Evolutionary conservation across 2,888 invertebrate genomes (phyloP), one percentile per base, ranked within the genome.

Genomic region (Anodontia alba): DNA sequence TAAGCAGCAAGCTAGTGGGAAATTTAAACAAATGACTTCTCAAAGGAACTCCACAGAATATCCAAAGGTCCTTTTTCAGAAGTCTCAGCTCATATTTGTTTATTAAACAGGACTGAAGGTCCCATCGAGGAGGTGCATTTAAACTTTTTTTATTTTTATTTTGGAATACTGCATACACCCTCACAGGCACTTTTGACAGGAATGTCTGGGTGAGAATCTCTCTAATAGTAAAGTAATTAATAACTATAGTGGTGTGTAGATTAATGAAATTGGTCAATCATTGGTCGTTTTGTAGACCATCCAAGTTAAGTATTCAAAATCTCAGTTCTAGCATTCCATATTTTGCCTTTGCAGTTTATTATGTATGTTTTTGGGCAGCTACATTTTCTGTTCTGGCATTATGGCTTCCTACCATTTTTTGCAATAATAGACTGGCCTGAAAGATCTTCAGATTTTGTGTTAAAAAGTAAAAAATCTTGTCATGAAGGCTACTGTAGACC

Each of bases 51-150:
- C 49, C 49, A 49, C 49, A 49, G 12, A 49, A 49, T 20, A 49
- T 49, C 49, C 49, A 49, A 49, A 49, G 49, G 49, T 20, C 49
- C 49, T 49, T 49, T 49, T 49, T 49, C 49, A 49, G 17, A 49
- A 49, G 49, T 49, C 49, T 49, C 49, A 49, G 49, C 49, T 49
- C 49, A 49, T 20, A 49, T 49, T 49, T 49, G 49, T 49, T 49
- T 49, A 49, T 49, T 49, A 49, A 49, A 49, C 49, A 49, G 49
- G 49, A 49, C 49, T 49, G 49, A 49, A 49, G 49, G 49, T 49
- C 49, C 8, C 49, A 49, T 49, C 20, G 49, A 49, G 49, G 49
- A 20, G n/a, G 49, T 49, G 49, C 49, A 49, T 49, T 49, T 49
- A 20, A n/a, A 49, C 5, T 20, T 49, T 49, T 49, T 49, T 49